These are phyloP conservation scores for Ophioderma brevispina DNA, from an alignment of 35 echinoderm and acorn worm genomes.

Conservation along the genomic window DNA sequence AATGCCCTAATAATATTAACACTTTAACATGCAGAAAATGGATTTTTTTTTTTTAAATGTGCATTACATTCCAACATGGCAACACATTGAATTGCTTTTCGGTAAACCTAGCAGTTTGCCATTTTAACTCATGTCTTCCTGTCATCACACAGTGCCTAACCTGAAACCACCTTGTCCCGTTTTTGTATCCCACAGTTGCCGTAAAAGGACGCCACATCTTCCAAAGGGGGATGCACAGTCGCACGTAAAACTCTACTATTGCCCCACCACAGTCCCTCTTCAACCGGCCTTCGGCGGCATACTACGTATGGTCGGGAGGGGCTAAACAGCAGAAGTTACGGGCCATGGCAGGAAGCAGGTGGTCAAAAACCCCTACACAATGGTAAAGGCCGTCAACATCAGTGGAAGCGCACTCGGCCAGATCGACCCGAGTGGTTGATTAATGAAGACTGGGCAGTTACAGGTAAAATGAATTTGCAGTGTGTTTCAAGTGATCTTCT, in stretches of 20 bases:
- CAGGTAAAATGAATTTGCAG: constrained; percentile 66
- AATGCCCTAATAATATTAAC: too few species aligned
- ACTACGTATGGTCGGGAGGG: constrained; percentile 78
- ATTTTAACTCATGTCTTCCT: too few species aligned
- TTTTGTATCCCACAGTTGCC: constrained; percentile 46
- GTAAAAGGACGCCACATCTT: too few species aligned
- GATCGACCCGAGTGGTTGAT: constrained; percentile 96
- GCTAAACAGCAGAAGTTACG: constrained; percentile 97
- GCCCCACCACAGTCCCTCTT: constrained; percentile 93
- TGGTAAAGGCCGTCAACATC: constrained; percentile 59
- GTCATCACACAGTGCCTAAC: constrained; percentile 42
- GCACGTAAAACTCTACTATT: constrained; percentile 53
- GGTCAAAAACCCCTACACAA: constrained; percentile 80
- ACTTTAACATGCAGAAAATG: too few species aligned
- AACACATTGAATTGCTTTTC: too few species aligned
- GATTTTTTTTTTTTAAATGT: too few species aligned
- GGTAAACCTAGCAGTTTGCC: too few species aligned
- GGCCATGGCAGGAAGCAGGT: constrained; percentile 82
- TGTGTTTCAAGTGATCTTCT: too few species aligned
- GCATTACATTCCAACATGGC: too few species aligned
- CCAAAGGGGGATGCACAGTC: constrained; percentile 18
- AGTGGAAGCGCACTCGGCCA: constrained; percentile 50
- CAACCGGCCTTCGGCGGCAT: constrained; percentile 88
- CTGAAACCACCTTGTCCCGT: constrained; percentile 77
- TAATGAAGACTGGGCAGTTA: constrained; percentile 96